phyloP scores from a whole-genome alignment of 2,113 vertebrate genomes.

The Alaudala cheleensis region DNA sequence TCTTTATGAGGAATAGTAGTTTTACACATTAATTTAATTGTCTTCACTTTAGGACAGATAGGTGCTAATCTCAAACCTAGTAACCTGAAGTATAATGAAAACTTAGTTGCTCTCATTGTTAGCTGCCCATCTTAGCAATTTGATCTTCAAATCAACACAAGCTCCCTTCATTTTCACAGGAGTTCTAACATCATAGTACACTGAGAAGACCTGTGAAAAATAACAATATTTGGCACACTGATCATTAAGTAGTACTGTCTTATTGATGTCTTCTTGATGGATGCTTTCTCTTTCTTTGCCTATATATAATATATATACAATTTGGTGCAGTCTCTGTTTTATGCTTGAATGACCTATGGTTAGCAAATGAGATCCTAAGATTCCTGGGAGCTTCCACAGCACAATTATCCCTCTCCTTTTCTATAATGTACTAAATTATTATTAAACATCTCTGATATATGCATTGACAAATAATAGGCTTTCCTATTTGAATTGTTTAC shows the following conservation, averaged over 20 bases:
- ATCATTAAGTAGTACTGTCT: neutral
- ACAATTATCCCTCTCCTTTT: neutral
- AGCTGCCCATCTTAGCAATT: neutral
- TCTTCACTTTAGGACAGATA: neutral
- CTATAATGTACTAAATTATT: neutral
- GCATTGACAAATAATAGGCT: neutral
- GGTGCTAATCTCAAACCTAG: neutral
- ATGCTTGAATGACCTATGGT: neutral
- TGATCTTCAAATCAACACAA: neutral
- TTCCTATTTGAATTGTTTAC: neutral
- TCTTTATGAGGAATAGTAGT: neutral
- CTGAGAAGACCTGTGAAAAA: neutral
- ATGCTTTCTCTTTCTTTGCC: neutral
- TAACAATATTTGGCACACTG: neutral
- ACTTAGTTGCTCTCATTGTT: neutral
- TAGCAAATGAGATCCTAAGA: neutral
- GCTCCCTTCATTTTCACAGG: neutral
- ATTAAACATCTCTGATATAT: neutral
- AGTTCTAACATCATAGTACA: neutral
- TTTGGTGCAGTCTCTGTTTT: neutral
- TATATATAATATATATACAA: neutral
- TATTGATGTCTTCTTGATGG: neutral
- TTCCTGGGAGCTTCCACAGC: neutral
- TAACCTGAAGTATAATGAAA: neutral
- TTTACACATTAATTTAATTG: neutral